A percentile compares a stretch with the other conserved stretches of the same genome.
These are phyloP conservation scores for Melinopterus prodromus DNA, from an alignment of 2,888 invertebrate species.

Conservation along the genomic window DNA sequence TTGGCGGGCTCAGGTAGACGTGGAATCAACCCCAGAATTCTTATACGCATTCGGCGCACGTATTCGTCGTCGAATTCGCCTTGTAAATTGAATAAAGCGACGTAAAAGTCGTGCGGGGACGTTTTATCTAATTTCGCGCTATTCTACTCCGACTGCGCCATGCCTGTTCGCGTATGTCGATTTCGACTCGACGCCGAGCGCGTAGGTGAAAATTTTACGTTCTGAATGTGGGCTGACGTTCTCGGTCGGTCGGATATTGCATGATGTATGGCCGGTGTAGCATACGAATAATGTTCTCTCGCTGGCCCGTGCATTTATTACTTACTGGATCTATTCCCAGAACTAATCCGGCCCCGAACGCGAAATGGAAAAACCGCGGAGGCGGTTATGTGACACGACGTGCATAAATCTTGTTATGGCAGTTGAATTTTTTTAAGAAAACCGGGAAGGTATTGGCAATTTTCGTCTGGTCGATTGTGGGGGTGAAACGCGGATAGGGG, in stretches of 20 bases:
- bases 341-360: neutral
- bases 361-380: neutral
- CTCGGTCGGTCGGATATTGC: neutral
- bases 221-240: neutral
- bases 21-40: neutral
- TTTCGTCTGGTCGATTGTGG: neutral
- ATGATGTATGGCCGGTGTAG: neutral
- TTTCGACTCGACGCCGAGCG: neutral
- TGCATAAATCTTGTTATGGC: constrained; percentile 4
- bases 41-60: neutral
- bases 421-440: neutral
- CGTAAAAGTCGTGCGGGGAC: neutral
- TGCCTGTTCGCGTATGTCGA: neutral
- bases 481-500: no score
- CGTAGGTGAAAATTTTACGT: neutral
- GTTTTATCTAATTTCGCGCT: neutral
- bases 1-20: no score
- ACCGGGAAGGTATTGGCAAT: neutral
- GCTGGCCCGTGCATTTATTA: neutral
- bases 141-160: neutral
- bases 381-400: neutral
- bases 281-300: neutral
- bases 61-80: neutral
- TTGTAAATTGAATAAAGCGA: neutral
- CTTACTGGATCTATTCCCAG: neutral